Evolutionary conservation across 2,797 vertebrate species (phyloP), one percentile per base, ranked within the genome.

Genomic region (Huso huso): DNA sequence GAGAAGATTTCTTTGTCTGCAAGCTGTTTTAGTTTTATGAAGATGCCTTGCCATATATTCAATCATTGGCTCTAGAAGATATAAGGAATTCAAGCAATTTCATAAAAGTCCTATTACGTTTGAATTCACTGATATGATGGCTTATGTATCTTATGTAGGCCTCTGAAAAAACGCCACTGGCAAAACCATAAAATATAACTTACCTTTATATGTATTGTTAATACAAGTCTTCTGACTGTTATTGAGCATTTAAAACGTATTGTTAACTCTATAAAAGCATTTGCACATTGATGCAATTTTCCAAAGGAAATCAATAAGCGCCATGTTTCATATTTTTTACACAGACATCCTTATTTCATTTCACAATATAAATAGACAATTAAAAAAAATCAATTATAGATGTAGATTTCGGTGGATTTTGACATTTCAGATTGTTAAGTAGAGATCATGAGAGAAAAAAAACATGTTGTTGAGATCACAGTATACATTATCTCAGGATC

Each of bases 71-170:
- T 67, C 71, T 65, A 59, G 37, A 73, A 71, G 68, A 74, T 77
- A 71, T 78, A 74, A 77, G 74, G 51, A 78, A 78, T 79, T 72
- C 74, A 66, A 72, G 73, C 75, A 77, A 80, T 83, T 80, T 82
- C 80, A 85, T 80, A 78, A 79, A 82, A 78, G 75, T 81, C 75
- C 65, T 74, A 78, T 75, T 82, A 82, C 68, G 70, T 78, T 75
- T 79, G 73, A 78, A 81, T 79, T 81, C 77, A 78, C 74, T 74
- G 77, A 78, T 76, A 77, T 80, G 78, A 76, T 74, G 77, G 75
- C 75, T 77, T 76, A 71, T 75, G 73, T 83, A 79, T 80, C 77
- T 78, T 77, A 71, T 69, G 58, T 71, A 83, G 79, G 76, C 37
- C 5, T 82, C 78, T 58, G 72, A 78, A 76, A 37, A 73, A 77